These are phyloP conservation scores for Eptatretus burgeri DNA, from an alignment of 2,113 vertebrate genomes.

Conservation along the genomic window DNA sequence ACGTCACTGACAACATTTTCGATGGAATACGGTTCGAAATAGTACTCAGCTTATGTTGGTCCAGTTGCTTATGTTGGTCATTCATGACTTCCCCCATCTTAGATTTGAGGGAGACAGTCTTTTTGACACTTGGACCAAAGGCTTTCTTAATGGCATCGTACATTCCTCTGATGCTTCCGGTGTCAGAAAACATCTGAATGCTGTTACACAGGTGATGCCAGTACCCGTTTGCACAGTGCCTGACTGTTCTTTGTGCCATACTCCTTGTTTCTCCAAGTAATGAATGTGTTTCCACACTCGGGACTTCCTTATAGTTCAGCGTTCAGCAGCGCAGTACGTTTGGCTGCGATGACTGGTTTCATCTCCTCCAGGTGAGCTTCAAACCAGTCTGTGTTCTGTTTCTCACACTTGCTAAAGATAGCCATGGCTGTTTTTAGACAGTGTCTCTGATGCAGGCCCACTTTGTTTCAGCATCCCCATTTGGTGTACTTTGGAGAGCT, in stretches of 20 bases:
- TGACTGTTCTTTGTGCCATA: neutral
- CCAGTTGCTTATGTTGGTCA: slow-evolving; percentile 3
- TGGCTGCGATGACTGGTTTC: neutral
- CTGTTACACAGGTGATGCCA: neutral
- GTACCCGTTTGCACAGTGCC: neutral
- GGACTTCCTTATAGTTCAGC: neutral
- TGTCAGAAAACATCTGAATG: neutral
- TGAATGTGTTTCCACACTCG: neutral
- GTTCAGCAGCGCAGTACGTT: neutral
- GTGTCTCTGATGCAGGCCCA: neutral
- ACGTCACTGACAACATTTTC: neutral
- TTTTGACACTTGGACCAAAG: neutral
- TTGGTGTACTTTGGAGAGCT: neutral
- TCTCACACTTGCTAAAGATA: neutral
- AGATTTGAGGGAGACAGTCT: slow-evolving; percentile 2
- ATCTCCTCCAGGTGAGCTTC: neutral
- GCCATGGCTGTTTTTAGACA: neutral
- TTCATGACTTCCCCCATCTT: neutral
- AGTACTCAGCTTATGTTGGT: neutral
- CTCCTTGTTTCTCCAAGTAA: neutral
- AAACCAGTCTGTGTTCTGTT: slow-evolving; percentile 6
- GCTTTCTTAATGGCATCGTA: slow-evolving; percentile 1
- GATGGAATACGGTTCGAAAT: neutral
- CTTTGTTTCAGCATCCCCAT: neutral
- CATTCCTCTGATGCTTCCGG: neutral